A percentile compares a stretch with the other conserved stretches of the same genome.
Conservation (phyloP, 2,888 invertebrate genomes). For the Crematogaster levior region DNA sequence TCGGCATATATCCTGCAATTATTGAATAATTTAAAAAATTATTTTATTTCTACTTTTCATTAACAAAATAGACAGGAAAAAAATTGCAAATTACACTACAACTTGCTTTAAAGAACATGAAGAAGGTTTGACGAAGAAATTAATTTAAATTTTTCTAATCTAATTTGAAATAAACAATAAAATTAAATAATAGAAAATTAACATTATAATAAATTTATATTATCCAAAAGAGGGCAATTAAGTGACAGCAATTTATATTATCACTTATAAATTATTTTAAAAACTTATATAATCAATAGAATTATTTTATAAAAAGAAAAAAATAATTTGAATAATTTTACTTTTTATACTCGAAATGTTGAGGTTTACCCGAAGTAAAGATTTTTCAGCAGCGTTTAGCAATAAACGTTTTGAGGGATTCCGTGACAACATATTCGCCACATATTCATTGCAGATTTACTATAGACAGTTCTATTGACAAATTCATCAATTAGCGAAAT, state of each 20-base stretch:
- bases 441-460: conserved; percentile 91
- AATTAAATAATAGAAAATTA: neutral
- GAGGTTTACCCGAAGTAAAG: conserved; percentile 87
- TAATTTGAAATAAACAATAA: neutral
- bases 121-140: neutral
- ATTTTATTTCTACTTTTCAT: neutral
- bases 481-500: neutral
- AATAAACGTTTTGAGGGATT: conserved; percentile 93
- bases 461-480: conserved; percentile 92
- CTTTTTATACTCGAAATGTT: neutral
- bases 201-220: too few relatives aligned
- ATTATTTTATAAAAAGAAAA: neutral
- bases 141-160: neutral
- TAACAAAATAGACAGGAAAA: neutral
- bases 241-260: neutral
- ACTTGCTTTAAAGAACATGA: neutral
- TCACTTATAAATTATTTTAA: conserved; percentile 7
- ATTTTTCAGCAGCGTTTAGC: conserved; percentile 91
- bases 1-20: conserved; percentile 90
- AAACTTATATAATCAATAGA: conserved; percentile 1
- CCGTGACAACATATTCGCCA: conserved; percentile 93
- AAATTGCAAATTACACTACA: neutral
- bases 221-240: too few relatives aligned
- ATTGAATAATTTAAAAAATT: neutral
- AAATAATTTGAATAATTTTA: neutral